Evolutionary conservation across 1,140 invertebrate species (phyloP).

Genomic region (Drosophila funebris): DNA sequence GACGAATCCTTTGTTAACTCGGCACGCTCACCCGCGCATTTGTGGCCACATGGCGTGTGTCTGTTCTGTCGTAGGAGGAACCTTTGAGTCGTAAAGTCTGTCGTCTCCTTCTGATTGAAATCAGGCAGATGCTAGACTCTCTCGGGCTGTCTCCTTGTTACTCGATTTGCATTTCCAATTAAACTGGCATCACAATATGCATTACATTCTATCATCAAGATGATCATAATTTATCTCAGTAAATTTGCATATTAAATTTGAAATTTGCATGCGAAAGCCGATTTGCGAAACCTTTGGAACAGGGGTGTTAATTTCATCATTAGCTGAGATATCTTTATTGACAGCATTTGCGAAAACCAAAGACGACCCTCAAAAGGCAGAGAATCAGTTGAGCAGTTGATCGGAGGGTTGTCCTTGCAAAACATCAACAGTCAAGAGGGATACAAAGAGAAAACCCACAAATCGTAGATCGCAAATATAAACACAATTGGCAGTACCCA

Average conservation of each 20-base stretch:
- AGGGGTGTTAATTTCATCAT: slow-evolving; percentile 70
- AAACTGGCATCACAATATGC: slow-evolving; percentile 42
- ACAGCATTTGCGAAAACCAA: slow-evolving; percentile 36
- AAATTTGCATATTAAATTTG: slow-evolving; percentile 12
- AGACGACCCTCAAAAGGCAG: slow-evolving; percentile 15
- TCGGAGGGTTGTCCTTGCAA: slow-evolving; percentile 24
- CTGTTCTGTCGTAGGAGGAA: slow-evolving; percentile 3
- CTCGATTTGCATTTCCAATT: slow-evolving; percentile 25
- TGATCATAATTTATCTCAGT: slow-evolving; percentile 37
- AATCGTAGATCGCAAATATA: slow-evolving; percentile 59
- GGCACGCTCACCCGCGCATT: slow-evolving; percentile 51
- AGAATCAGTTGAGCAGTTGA: slow-evolving; percentile 9
- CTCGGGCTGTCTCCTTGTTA: background rate
- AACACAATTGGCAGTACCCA: slow-evolving; percentile 45
- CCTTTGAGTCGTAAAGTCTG: background rate
- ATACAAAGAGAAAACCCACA: slow-evolving; percentile 59
- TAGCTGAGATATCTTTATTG: slow-evolving; percentile 56
- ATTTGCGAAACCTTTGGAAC: slow-evolving; percentile 47
- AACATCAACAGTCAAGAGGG: slow-evolving; percentile 57
- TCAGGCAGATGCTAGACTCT: slow-evolving; percentile 58
- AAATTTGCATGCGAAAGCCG: slow-evolving; percentile 41
- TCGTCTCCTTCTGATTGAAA: slow-evolving; percentile 49
- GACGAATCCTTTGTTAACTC: slow-evolving; percentile 46
- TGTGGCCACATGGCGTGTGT: slow-evolving; percentile 59
- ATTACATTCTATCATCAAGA: slow-evolving; percentile 38